Conservation (phyloP, 2,797 vertebrate genomes). For the Rhinatrema bivittatum region DNA sequence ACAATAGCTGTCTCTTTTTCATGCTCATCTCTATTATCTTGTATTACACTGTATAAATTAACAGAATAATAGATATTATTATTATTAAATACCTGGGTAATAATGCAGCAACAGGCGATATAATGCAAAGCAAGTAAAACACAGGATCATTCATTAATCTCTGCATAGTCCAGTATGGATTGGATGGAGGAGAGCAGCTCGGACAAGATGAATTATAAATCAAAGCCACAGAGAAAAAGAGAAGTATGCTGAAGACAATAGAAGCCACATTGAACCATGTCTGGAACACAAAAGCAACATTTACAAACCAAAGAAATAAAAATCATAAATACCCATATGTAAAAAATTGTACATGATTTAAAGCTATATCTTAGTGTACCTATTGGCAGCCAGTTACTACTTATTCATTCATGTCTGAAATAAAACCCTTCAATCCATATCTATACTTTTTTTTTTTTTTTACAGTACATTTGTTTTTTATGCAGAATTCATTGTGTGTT, state of each 20-base stretch:
- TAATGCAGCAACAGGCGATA: slow-evolving; percentile 77
- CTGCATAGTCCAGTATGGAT: slow-evolving; percentile 94
- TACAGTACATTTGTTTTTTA: no score
- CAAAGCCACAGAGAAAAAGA: slow-evolving; percentile 86
- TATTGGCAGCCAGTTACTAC: no score
- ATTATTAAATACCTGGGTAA: slow-evolving; percentile 74
- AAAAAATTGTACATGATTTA: no score
- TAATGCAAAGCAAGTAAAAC: slow-evolving; percentile 83
- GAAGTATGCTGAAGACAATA: slow-evolving; percentile 73
- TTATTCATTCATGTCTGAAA: no score
- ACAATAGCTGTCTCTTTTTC: no score
- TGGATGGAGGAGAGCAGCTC: slow-evolving; percentile 85
- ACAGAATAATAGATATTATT: background rate
- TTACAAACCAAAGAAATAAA: no score
- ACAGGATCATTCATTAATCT: slow-evolving; percentile 76
- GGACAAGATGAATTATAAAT: slow-evolving; percentile 86
- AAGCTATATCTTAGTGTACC: no score
- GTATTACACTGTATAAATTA: background rate
- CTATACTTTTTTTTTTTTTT: no score
- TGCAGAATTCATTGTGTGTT: no score
- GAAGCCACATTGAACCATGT: slow-evolving; percentile 91
- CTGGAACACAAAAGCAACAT: slow-evolving; percentile 46
- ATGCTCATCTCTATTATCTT: background rate
- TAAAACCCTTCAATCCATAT: no score
- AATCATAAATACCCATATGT: no score